A percentile compares a stretch with the other conserved stretches of the same genome.
Conservation (phyloP, 2,888 invertebrate species). For the Eumerus sabulonum region DNA sequence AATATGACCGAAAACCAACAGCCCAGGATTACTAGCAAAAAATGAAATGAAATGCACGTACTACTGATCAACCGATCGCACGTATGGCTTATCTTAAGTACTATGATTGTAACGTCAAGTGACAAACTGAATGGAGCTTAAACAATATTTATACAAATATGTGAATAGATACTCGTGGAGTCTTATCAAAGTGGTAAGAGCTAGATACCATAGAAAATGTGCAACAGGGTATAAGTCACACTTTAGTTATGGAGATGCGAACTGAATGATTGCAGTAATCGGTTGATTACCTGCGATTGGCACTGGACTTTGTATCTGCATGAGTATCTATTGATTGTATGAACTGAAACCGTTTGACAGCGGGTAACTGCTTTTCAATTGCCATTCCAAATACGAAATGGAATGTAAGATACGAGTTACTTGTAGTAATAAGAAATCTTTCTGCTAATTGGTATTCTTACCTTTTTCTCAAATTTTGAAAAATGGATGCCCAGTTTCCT, state of each 20-base stretch:
- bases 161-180: neutral
- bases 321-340: neutral
- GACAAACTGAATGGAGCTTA: slow-evolving; percentile 8
- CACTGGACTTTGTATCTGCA: slow-evolving; percentile 31
- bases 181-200: slow-evolving; percentile 1
- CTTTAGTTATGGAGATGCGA: neutral
- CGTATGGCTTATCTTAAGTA: slow-evolving; percentile 56
- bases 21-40: slow-evolving; percentile 10
- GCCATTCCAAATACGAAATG: too few relatives aligned
- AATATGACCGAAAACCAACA: slow-evolving; percentile 17
- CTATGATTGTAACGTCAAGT: slow-evolving; percentile 7
- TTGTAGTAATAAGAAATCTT: too few relatives aligned
- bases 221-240: neutral
- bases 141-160: slow-evolving; percentile 9
- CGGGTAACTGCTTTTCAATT: too few relatives aligned
- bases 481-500: too few relatives aligned
- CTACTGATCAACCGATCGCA: slow-evolving; percentile 34
- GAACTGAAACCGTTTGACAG: too few relatives aligned
- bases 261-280: slow-evolving; percentile 30
- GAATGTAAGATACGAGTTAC: too few relatives aligned
- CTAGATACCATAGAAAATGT: neutral
- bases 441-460: too few relatives aligned
- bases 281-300: slow-evolving; percentile 44
- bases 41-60: slow-evolving; percentile 42
- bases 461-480: too few relatives aligned